These are phyloP conservation scores for Hipparchia semele DNA, from an alignment of 2,888 invertebrate species.

Conservation along the genomic window DNA sequence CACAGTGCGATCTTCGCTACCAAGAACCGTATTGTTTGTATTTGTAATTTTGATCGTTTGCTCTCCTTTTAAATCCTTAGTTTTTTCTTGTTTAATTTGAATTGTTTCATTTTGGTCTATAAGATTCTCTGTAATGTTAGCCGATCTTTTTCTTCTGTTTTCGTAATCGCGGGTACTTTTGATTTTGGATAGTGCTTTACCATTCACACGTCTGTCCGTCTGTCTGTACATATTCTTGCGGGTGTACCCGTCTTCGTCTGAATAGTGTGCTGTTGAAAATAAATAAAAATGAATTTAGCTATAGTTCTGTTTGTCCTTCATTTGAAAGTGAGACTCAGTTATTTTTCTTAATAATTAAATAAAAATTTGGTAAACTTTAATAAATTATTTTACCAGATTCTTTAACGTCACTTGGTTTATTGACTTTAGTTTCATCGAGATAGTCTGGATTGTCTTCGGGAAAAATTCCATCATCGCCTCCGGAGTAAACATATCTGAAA, in stretches of 20 bases:
- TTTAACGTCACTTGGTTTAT: slow-evolving; percentile 33
- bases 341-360: no score
- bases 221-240: slow-evolving; percentile 27
- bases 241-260: slow-evolving; percentile 39
- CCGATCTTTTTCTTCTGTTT: slow-evolving; percentile 51
- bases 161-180: slow-evolving; percentile 43
- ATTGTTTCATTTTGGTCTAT: slow-evolving; percentile 23
- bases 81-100: neutral
- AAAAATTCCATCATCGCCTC: slow-evolving; percentile 69
- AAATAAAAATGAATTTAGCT: neutral
- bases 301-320: neutral
- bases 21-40: slow-evolving; percentile 24
- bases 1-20: slow-evolving; percentile 9
- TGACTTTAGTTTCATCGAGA: slow-evolving; percentile 46
- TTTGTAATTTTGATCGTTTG: slow-evolving; percentile 14
- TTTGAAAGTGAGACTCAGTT: no score
- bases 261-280: slow-evolving; percentile 32
- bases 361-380: neutral
- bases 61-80: neutral
- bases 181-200: slow-evolving; percentile 35
- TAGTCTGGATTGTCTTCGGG: slow-evolving; percentile 62
- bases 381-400: slow-evolving; percentile 34
- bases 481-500: slow-evolving; percentile 67
- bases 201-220: slow-evolving; percentile 14
- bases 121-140: slow-evolving; percentile 50